phyloP scores from a whole-genome alignment of 2,888 invertebrate species.

The Netelia melanura region DNA sequence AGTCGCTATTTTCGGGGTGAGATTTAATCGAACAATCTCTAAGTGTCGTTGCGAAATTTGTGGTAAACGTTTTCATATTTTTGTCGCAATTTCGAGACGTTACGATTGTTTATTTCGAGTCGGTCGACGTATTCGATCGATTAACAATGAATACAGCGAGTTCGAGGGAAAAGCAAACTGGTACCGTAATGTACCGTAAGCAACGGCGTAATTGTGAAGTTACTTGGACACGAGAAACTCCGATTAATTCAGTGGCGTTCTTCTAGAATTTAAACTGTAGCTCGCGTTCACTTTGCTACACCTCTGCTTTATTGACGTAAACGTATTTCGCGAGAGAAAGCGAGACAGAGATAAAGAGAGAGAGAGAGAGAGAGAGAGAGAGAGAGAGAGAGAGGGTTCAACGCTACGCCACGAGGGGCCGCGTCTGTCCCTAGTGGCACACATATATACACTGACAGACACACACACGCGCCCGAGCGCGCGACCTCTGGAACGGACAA shows the following conservation, averaged over 20 bases:
- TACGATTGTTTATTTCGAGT: no score
- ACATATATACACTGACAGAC: conserved; percentile 3
- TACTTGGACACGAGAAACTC: not conserved
- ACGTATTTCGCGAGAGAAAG: not conserved
- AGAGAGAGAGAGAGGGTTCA: conserved; percentile 5
- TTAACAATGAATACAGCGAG: not conserved
- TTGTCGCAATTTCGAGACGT: no score
- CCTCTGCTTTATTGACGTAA: conserved; percentile 1
- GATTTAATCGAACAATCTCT: no score
- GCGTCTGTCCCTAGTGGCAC: conserved; percentile 5
- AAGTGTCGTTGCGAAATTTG: no score
- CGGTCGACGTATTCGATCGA: no score
- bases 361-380: not conserved
- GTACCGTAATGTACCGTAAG: no score
- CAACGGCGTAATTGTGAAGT: no score
- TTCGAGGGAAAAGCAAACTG: not conserved
- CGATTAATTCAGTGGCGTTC: not conserved
- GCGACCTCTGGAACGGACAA: conserved; percentile 45
- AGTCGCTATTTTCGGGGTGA: no score
- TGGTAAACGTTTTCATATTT: no score
- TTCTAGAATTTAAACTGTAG: conserved; percentile 1
- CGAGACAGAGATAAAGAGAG: not conserved
- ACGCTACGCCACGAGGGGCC: not conserved
- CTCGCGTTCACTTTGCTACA: not conserved
- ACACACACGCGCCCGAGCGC: not conserved